phyloP scores from a whole-genome alignment of 35 echinoderm and acorn worm species.

The Hemicentrotus pulcherrimus region DNA sequence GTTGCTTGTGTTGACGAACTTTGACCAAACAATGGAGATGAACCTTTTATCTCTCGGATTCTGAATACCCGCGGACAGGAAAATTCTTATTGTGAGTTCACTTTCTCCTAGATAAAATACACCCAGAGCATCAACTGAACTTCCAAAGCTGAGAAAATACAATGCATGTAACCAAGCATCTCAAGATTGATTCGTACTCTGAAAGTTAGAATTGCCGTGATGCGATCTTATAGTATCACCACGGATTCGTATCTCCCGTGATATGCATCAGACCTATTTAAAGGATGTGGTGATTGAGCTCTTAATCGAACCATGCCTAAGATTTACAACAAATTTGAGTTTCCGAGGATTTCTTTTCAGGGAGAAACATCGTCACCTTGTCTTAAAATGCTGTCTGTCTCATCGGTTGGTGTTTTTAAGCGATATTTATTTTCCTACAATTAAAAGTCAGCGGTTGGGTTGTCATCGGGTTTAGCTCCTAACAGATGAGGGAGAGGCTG shows the following conservation, averaged over 20 bases:
- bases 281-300: background rate
- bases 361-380: background rate
- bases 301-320: background rate
- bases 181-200: background rate
- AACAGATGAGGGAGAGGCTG: constrained; percentile 13
- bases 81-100: background rate
- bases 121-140: background rate
- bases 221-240: background rate
- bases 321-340: background rate
- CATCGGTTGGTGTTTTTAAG: background rate
- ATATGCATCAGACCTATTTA: background rate
- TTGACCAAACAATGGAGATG: background rate
- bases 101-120: background rate
- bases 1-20: background rate
- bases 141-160: background rate
- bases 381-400: constrained; percentile 20
- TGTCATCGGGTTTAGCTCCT: background rate
- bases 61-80: background rate
- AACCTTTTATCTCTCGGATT: too few relatives aligned
- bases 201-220: background rate
- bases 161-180: background rate
- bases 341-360: background rate
- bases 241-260: background rate
- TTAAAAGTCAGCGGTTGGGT: background rate
- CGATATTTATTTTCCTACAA: constrained; percentile 33